Conservation (phyloP, 2,113 vertebrate genomes). For the Crypturellus undulatus region DNA sequence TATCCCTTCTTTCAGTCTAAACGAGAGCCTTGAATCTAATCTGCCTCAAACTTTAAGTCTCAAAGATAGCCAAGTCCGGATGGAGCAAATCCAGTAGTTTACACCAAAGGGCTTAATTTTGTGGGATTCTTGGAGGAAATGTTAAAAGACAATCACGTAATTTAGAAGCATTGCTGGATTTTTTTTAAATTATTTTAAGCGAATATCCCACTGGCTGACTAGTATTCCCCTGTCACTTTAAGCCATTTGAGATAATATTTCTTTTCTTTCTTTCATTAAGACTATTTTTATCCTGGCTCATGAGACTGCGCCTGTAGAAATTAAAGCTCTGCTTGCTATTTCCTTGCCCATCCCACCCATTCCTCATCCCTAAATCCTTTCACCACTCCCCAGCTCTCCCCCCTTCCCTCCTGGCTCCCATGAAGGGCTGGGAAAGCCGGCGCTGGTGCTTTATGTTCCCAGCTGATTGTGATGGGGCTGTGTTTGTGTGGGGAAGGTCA, state of each 20-base stretch:
- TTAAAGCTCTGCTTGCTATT: neutral
- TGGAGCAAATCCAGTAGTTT: neutral
- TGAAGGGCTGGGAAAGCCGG: conserved; percentile 59
- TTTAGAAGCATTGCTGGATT: neutral
- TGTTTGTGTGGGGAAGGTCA: conserved; percentile 66
- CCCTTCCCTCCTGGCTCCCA: neutral
- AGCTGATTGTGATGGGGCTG: conserved; percentile 59
- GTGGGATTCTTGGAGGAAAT: neutral
- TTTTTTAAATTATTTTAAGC: neutral
- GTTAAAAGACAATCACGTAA: neutral
- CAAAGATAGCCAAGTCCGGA: neutral
- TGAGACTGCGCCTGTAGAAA: neutral
- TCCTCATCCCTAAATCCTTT: conserved; percentile 25
- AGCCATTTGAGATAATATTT: neutral
- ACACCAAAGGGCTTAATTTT: neutral
- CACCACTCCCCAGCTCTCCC: conserved; percentile 12
- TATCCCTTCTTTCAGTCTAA: neutral
- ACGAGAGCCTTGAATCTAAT: neutral
- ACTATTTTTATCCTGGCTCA: neutral
- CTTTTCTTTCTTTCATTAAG: conserved; percentile 18
- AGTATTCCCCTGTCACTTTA: neutral
- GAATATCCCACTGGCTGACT: neutral
- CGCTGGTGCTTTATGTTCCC: neutral
- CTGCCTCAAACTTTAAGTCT: neutral
- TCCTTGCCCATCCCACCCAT: neutral